phyloP scores from a whole-genome alignment of 2,113 vertebrate genomes.

The Eleginops maclovinus region DNA sequence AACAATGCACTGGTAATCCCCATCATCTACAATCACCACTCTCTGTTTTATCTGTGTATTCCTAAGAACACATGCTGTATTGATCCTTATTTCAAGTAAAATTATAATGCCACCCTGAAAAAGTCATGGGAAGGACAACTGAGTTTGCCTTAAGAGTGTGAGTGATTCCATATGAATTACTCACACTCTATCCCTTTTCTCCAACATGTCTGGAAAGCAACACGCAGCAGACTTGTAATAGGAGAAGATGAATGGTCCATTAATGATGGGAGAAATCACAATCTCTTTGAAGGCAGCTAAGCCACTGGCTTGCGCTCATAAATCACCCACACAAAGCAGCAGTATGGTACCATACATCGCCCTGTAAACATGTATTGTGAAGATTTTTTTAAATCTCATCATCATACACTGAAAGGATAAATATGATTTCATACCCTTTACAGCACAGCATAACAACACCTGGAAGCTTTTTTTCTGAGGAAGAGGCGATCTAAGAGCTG shows the following conservation, averaged over 20 bases:
- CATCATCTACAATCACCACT: not conserved
- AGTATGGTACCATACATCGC: not conserved
- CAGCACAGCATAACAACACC: slow-evolving; percentile 29
- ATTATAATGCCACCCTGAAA: slow-evolving; percentile 1
- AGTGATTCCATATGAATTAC: slow-evolving; percentile 50
- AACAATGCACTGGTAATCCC: not conserved
- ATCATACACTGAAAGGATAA: slow-evolving; percentile 26
- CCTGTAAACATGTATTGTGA: slow-evolving; percentile 40
- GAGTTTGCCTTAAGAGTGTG: slow-evolving; percentile 31
- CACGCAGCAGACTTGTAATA: slow-evolving; percentile 21
- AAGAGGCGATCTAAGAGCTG: slow-evolving; percentile 45
- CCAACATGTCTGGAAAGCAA: slow-evolving; percentile 23
- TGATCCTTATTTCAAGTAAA: not conserved
- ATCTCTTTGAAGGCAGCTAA: slow-evolving; percentile 41
- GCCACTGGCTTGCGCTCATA: slow-evolving; percentile 31
- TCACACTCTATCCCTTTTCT: slow-evolving; percentile 32
- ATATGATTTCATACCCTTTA: slow-evolving; percentile 18
- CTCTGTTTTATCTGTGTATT: not conserved
- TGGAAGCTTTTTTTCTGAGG: slow-evolving; percentile 17
- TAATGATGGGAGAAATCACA: slow-evolving; percentile 24
- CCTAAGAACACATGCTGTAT: not conserved
- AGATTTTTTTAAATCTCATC: slow-evolving; percentile 28
- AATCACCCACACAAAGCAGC: slow-evolving; percentile 58
- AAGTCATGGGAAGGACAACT: slow-evolving; percentile 22
- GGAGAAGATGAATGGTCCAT: slow-evolving; percentile 52